Base-by-base conservation (phyloP, 2,797 vertebrate genomes). In the Falco concolor region DNA sequence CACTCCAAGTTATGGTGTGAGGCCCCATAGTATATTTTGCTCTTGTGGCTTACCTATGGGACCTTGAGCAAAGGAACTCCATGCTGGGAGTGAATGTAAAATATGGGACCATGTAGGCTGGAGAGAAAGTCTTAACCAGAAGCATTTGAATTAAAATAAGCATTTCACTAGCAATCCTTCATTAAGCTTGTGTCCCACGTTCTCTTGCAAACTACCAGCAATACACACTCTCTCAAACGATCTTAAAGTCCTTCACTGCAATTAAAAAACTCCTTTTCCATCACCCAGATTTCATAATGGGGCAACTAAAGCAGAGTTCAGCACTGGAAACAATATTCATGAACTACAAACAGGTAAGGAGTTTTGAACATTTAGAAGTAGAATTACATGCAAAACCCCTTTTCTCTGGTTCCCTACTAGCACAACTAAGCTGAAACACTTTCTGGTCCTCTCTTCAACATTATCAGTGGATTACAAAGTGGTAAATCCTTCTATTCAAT, bases 51-150 rank as follows among this genome's bases (percentile, higher is more conserved):
- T 84, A 84, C 85, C 83, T 73, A 24, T 8, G 88, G 93, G 94
- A 94, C 74, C 21, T 8, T 5, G n/a, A 93, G 93, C 80, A 82
- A 34, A 96, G 94, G 92, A 96, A 95, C 53, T 25, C 83, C 88
- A 81, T 76, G 95, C 93, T 97, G 94, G 77, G 92, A 96, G 40
- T 11, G 47, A 86, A 90, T 72, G 61, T 79, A 61, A 95, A 95
- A 86, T 82, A 86, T 2, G 63, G 92, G 88, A 84, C 42, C 0
- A 0, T 5, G 76, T 56, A 45, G 89, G 68, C 73, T 86, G 60
- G 42, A 84, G 52, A 72, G 70, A 73, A 80, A 89, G 73, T 8
- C 42, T 84, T 69, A 63, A 38, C 30, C 75, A 77, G 59, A 82
- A 32, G 54, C 1, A 4, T 40, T 54, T 87, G 57, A 91, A 93